A percentile compares a stretch with the other conserved stretches of the same genome.
These are phyloP conservation scores for Erinaceus europaeus DNA, from an alignment of 2,113 vertebrate species.

Conservation along the genomic window DNA sequence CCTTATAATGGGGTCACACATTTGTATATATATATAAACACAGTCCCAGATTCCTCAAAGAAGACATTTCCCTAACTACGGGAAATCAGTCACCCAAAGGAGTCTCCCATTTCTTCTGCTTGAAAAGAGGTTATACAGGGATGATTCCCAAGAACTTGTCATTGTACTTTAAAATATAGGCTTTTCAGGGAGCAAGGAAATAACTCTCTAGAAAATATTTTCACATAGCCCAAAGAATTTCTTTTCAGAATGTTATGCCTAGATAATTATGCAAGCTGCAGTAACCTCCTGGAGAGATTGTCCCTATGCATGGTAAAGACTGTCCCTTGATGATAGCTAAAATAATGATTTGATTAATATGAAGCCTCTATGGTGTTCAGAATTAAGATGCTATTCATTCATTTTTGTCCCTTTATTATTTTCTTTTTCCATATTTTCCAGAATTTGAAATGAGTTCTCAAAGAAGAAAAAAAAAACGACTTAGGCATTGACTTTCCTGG, in stretches of 20 bases:
- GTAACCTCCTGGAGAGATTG: not conserved
- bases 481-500: not conserved
- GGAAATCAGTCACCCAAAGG: not conserved
- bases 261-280: not conserved
- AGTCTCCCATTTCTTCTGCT: not conserved
- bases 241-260: not conserved
- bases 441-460: slow-evolving; percentile 25
- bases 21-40: not conserved
- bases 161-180: not conserved
- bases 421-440: not conserved
- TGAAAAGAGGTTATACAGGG: not conserved
- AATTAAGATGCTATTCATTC: not conserved
- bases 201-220: not conserved
- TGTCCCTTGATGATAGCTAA: rapidly evolving
- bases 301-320: not conserved
- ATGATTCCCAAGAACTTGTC: not conserved
- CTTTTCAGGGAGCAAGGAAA: not conserved
- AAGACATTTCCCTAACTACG: not conserved
- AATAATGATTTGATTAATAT: not conserved
- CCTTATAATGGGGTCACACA: too few species aligned
- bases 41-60: not conserved
- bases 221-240: not conserved
- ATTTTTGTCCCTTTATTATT: not conserved
- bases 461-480: too few species aligned
- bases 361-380: not conserved